Base-by-base conservation (phyloP, 2,797 vertebrate species). In the Ara ararauna region DNA sequence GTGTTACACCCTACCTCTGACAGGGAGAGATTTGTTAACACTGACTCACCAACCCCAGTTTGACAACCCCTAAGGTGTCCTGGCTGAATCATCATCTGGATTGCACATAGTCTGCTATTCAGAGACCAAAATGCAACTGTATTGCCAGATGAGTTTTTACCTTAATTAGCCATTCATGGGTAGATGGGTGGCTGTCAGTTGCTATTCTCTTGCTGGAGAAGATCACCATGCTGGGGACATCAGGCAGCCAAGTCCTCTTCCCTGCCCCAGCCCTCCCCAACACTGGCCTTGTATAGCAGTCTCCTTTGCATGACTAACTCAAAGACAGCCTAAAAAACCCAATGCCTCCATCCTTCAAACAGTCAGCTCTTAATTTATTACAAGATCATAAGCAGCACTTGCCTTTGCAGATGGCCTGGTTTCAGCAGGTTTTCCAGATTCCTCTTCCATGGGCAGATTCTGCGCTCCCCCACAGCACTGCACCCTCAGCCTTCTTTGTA, bases 221-320 rank as follows among this genome's bases (percentile, higher is more conserved):
- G 50, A 16, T n/a, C 24, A 11, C 13, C 3, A 0, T 29, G 13
- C 8, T 48, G 32, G 38, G 10, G 50, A 51, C 54, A 60, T 3
- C 3, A 0, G 5, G 13, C 3, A 70, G 12, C 13, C 17, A 8
- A 40, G 7, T 19, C 20, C 19, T 23, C 13, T 32, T 38, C 13
- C 44, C 42, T 53, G 36, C 18, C 27, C 44, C 44, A 73, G 23
- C 42, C 27, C 44, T 61, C 23, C n/a, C 53, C 38, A 47, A 2
- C 45, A 3, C 7, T 34, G 61, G 40, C 64, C 75, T 23, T 27
- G 11, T 16, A 11, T 8, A 27, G n/a, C 17, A 20, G 11, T 11
- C 32, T 64, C 23, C n/a, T 34, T 34, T 32, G 18, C 14, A 15
- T 5, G 26, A 29, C 8, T 19, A 32, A 7, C 44, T 75, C 48